Percentiles rank a stretch among this genome's conserved stretches.
Evolutionary conservation across 2,888 invertebrate species (phyloP).

Genomic region (Selenia dentaria): DNA sequence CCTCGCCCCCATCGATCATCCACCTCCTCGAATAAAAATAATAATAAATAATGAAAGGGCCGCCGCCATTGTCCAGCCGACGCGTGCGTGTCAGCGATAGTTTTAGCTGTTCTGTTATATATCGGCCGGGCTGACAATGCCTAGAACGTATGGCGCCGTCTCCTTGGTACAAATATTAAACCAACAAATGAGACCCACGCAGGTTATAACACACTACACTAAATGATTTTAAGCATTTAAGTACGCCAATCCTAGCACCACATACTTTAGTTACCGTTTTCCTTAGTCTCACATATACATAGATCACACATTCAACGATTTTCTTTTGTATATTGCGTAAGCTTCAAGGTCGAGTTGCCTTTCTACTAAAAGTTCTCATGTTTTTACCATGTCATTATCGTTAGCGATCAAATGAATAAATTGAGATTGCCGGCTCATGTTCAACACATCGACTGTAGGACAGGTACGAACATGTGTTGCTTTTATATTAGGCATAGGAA

Average conservation of each 20-base stretch:
- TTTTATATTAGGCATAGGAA: too few species aligned
- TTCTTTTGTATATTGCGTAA: constrained; percentile 39
- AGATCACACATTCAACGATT: constrained; percentile 38
- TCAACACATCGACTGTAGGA: too few species aligned
- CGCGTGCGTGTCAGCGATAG: constrained; percentile 72
- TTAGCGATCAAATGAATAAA: constrained; percentile 20
- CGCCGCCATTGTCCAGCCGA: constrained; percentile 71
- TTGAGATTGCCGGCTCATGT: too few species aligned
- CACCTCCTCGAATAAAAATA: constrained; percentile 79
- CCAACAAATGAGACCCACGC: too few species aligned
- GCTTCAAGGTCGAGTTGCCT: constrained; percentile 47
- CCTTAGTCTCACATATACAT: too few species aligned
- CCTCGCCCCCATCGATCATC: constrained; percentile 76
- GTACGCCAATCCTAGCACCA: too few species aligned
- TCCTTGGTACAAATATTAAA: too few species aligned
- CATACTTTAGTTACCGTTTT: too few species aligned
- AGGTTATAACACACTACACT: too few species aligned
- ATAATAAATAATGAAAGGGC: constrained; percentile 72
- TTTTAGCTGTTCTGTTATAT: constrained; percentile 45
- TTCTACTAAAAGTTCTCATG: constrained; percentile 29
- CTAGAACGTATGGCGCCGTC: neutral
- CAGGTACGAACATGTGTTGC: too few species aligned
- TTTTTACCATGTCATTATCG: constrained; percentile 26
- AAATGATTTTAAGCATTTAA: too few species aligned
- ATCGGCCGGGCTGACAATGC: constrained; percentile 45